Percentiles rank a stretch among this genome's conserved stretches.
These are phyloP conservation scores for Dioctria linearis DNA, from an alignment of 2,888 invertebrate genomes.

Conservation along the genomic window DNA sequence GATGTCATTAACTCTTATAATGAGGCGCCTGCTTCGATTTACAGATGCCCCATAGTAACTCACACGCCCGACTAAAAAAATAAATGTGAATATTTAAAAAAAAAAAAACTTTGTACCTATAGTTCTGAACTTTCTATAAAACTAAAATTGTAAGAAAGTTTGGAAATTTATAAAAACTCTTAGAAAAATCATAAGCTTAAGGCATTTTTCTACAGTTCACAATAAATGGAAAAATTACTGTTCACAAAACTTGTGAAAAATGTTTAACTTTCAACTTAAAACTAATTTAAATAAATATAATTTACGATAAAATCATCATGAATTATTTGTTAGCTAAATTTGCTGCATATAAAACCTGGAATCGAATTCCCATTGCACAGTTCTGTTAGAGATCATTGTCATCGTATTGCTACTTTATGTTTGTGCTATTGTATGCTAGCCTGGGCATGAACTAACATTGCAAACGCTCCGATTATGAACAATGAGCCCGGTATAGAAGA, in stretches of 20 bases:
- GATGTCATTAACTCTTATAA: no score
- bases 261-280: no score
- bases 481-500: slow-evolving; percentile 85
- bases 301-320: no score
- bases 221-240: background rate
- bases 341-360: background rate
- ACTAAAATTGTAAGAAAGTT: no score
- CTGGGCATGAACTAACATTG: slow-evolving; percentile 70
- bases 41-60: no score
- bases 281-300: no score
- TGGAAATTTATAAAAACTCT: background rate
- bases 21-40: no score
- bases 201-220: background rate
- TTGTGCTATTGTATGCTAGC: background rate
- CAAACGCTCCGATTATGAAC: slow-evolving; percentile 82
- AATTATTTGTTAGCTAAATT: background rate
- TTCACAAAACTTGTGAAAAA: no score
- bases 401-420: background rate
- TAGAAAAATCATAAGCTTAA: background rate
- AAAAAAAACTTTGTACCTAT: no score
- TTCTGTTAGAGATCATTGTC: background rate
- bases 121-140: no score
- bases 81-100: no score
- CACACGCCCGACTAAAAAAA: no score
- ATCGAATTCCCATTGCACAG: background rate